Evolutionary conservation across 1,140 invertebrate genomes (phyloP).

Genomic region (Holcopasites calliopsidis): DNA sequence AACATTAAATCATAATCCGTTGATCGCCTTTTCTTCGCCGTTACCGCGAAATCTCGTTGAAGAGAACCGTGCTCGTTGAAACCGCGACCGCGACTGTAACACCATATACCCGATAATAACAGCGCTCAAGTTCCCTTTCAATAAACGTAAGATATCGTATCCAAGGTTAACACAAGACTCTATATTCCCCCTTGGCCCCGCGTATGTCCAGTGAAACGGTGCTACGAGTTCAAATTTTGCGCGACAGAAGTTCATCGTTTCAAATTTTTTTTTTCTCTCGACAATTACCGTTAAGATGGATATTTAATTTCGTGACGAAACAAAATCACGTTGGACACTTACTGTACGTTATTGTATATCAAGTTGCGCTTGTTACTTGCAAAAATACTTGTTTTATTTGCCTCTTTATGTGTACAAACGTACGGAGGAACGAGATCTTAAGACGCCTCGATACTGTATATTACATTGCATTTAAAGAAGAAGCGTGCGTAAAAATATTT

Average conservation of each 20-base stretch:
- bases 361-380: too few relatives aligned
- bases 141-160: slow-evolving; percentile 28
- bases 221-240: neutral
- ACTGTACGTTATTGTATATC: too few relatives aligned
- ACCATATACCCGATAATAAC: slow-evolving; percentile 59
- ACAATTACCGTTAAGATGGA: too few relatives aligned
- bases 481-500: slow-evolving; percentile 26
- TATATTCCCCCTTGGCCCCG: neutral
- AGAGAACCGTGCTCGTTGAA: slow-evolving; percentile 13
- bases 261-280: too few relatives aligned
- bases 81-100: slow-evolving; percentile 58
- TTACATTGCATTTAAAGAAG: neutral
- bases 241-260: neutral
- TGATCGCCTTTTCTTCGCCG: too few relatives aligned
- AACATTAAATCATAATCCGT: too few relatives aligned
- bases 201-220: neutral
- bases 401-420: slow-evolving; percentile 15
- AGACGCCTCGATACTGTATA: neutral
- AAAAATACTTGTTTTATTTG: too few relatives aligned
- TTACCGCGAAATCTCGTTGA: neutral
- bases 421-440: neutral
- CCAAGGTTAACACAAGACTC: slow-evolving; percentile 17
- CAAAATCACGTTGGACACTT: too few relatives aligned
- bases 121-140: slow-evolving; percentile 38
- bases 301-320: too few relatives aligned